Evolutionary conservation across 2,797 vertebrate genomes (phyloP), one percentile per base, ranked within the genome.

Genomic region (Margarornis squamiger): DNA sequence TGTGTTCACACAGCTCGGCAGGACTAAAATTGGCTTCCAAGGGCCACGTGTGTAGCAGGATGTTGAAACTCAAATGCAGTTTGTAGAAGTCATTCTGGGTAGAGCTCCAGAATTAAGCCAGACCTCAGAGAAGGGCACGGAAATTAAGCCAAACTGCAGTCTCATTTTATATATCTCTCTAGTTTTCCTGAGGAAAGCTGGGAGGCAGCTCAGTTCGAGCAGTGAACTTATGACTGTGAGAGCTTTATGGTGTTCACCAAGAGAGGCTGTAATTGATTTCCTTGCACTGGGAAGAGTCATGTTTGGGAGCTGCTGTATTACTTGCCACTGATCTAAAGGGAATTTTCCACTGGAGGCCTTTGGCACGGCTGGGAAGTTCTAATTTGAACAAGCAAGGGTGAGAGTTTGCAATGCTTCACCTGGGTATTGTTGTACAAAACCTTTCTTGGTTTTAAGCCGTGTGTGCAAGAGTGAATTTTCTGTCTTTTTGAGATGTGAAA

Each of bases 11-110:
- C 32, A 78, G 59, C 36, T 93, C 75, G 51, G 96, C 73, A 9
- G 10, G 86, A 82, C 79, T 88, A 66, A 97, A 97, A 96, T 55
- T 92, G 66, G 90, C 79, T 84, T 92, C 90, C 12, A 43, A 70
- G 95, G 92, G 95, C 24, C 36, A 73, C 6, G 30, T 34, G 45
- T 34, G 27, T n/a, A 87, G 81, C 79, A 46, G 94, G 70, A 72
- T 7, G 38, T 9, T 63, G 75, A 68, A 26, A 49, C 22, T 39
- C 57, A 62, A 36, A 36, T 1, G 43, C 12, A 1, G 46, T 87
- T 86, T 24, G 18, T 38, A 27, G n/a, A 14, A 87, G 30, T 58
- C 20, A 10, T 34, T 48, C 62, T 88, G 30, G 80, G 87, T 79
- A 73, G 67, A 91, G 54, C 41, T 77, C 61, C 58, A 72, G 71